Evolutionary conservation across 2,888 invertebrate genomes (phyloP), one percentile per base, ranked within the genome.

Genomic region (Pterostichus madidus): DNA sequence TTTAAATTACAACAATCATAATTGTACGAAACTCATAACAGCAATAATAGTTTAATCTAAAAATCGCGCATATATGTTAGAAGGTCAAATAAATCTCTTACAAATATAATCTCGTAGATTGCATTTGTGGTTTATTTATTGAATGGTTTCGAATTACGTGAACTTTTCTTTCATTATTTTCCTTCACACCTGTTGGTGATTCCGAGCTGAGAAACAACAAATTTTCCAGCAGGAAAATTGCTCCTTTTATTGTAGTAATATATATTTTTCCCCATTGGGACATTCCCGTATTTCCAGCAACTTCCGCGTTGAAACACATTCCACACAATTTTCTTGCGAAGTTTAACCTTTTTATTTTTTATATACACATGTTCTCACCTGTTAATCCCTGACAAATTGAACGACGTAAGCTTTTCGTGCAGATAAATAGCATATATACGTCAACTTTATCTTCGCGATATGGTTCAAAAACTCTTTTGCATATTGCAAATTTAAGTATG

Each of bases 61-160:
- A 24, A 24, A 24, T 39, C 8, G 39, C 6, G 5, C 8, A 39
- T 39, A 1, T 7, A 39, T 39, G 39, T 39, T 1, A 7, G 8
- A 39, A 1, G 39, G 3, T 39, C 8, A 39, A 39, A 39, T 8
- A 39, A 39, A 39, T 39, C 7, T 39, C 5, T 8, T 39, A 1
- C 39, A 39, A 39, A 39, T 39, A 39, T 39, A 39, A 39, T 39
- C 39, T 39, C 7, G 39, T 7, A 39, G 39, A 39, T 39, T 39
- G 39, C 39, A 8, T 39, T 39, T 39, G 3, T 5, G 5, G 11
- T 5, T 64, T 64, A n/a, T 35, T 64, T 64, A 64, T 64, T 35
- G 64, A 64, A 64, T 64, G 64, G 64, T 64, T 64, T 64, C 64
- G 64, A 64, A 64, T 64, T 64, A 64, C 64, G 32, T n/a, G n/a